phyloP scores from a whole-genome alignment of 2,888 invertebrate species.

The Latrodectus elegans region DNA sequence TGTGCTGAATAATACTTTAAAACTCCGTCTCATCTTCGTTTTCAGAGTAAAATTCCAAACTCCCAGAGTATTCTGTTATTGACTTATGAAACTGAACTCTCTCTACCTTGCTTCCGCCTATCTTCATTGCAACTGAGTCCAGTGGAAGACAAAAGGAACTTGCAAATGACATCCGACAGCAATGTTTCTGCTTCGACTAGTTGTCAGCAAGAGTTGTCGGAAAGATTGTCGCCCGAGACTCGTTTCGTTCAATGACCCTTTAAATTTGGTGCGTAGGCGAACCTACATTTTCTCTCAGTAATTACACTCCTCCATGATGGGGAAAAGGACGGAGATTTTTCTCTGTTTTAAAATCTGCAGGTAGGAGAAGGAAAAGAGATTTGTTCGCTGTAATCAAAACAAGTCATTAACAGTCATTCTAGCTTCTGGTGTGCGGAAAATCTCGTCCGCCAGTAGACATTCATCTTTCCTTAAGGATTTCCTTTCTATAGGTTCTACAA shows the following conservation, averaged over 20 bases:
- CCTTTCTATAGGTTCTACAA: not conserved
- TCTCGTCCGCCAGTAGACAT: not conserved
- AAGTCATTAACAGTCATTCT: not conserved
- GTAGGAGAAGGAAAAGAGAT: not conserved
- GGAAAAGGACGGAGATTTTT: not conserved
- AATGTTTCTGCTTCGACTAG: conserved; percentile 68
- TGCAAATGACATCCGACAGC: conserved; percentile 66
- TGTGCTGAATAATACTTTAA: conserved; percentile 61
- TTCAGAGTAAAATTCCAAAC: conserved; percentile 35
- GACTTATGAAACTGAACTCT: conserved; percentile 53
- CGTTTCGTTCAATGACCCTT: conserved; percentile 37
- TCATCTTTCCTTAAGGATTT: not conserved
- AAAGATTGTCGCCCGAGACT: conserved; percentile 6
- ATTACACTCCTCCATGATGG: conserved; percentile 22
- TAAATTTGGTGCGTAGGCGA: conserved; percentile 3
- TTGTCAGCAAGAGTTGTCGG: conserved; percentile 32
- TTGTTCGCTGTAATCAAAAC: not conserved
- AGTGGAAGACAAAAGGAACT: conserved; percentile 55
- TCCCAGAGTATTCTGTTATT: conserved; percentile 34
- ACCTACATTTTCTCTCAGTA: conserved; percentile 6
- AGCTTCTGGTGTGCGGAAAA: not conserved
- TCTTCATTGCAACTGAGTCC: conserved; percentile 50
- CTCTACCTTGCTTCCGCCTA: conserved; percentile 17
- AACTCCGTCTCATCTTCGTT: conserved; percentile 45
- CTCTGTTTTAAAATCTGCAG: conserved; percentile 33